Conservation (phyloP, 1,140 invertebrate species). For the Pteromalus puparum region DNA sequence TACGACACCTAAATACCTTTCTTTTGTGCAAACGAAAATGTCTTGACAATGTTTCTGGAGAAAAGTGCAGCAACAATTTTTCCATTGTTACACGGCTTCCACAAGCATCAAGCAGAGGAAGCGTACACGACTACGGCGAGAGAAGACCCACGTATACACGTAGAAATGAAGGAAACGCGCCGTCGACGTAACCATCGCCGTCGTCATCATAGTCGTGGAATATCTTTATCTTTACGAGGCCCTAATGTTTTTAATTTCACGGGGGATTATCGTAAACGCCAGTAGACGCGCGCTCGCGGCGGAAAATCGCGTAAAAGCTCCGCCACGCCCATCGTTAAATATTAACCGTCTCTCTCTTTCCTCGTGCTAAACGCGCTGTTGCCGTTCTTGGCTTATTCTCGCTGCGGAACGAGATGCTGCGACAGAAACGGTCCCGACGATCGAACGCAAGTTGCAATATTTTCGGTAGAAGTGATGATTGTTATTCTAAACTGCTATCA, state of each 20-base stretch:
- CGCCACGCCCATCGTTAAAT: slow-evolving; percentile 56
- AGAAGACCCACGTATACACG: not conserved
- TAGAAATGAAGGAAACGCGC: not conserved
- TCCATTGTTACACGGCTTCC: not conserved
- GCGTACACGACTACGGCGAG: not conserved
- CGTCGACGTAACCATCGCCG: slow-evolving; percentile 19
- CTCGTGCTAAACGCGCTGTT: slow-evolving; percentile 11
- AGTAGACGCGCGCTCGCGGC: not conserved
- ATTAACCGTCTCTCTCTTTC: slow-evolving; percentile 55
- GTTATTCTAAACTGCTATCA: not conserved
- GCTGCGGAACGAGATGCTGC: not conserved
- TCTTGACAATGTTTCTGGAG: too few species aligned
- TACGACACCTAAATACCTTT: not conserved
- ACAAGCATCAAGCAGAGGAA: not conserved
- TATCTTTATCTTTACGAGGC: slow-evolving; percentile 68
- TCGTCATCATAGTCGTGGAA: slow-evolving; percentile 51
- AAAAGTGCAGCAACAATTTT: not conserved
- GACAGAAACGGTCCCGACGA: not conserved
- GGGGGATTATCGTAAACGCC: slow-evolving; percentile 63
- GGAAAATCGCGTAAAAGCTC: slow-evolving; percentile 5
- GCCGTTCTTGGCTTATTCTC: not conserved
- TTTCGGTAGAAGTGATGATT: too few species aligned
- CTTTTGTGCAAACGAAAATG: too few species aligned
- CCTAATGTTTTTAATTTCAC: slow-evolving; percentile 69
- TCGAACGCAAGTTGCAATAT: not conserved